Conservation (phyloP, 2,888 invertebrate species). For the Drosophila kambysellisi region DNA sequence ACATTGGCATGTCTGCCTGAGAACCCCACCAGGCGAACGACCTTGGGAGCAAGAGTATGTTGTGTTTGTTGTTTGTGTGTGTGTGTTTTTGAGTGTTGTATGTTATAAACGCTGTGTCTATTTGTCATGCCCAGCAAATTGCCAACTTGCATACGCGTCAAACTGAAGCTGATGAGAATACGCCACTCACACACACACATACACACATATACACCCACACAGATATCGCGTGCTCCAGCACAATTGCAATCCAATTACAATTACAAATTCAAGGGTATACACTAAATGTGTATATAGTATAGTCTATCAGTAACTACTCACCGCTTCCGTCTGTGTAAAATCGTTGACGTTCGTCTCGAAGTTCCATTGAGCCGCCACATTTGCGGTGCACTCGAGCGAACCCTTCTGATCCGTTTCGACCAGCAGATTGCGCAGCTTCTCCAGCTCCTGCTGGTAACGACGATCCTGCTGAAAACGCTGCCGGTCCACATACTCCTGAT, state of each 20-base stretch:
- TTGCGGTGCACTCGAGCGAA: slow-evolving; percentile 92
- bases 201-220: slow-evolving; percentile 7
- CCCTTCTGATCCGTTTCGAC: slow-evolving; percentile 91
- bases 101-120: slow-evolving; percentile 16
- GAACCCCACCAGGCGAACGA: slow-evolving; percentile 58
- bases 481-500: slow-evolving; percentile 84
- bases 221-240: slow-evolving; percentile 62
- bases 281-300: slow-evolving; percentile 15
- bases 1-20: slow-evolving; percentile 76
- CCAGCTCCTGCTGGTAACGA: slow-evolving; percentile 83
- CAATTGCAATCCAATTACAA: slow-evolving; percentile 38
- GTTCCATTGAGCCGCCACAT: slow-evolving; percentile 95
- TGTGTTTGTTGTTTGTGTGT: slow-evolving; percentile 14
- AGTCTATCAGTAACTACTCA: slow-evolving; percentile 86
- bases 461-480: slow-evolving; percentile 86
- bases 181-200: slow-evolving; percentile 20
- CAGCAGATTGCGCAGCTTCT: slow-evolving; percentile 86
- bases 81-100: slow-evolving; percentile 19
- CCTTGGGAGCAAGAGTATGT: slow-evolving; percentile 57
- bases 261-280: slow-evolving; percentile 28
- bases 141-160: slow-evolving; percentile 27
- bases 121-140: slow-evolving; percentile 42
- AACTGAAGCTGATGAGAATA: slow-evolving; percentile 47
- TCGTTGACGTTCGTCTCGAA: slow-evolving; percentile 95
- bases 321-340: slow-evolving; percentile 92